Evolutionary conservation across 2,113 vertebrate species (phyloP).

Genomic region (Eupsittula cactorum): DNA sequence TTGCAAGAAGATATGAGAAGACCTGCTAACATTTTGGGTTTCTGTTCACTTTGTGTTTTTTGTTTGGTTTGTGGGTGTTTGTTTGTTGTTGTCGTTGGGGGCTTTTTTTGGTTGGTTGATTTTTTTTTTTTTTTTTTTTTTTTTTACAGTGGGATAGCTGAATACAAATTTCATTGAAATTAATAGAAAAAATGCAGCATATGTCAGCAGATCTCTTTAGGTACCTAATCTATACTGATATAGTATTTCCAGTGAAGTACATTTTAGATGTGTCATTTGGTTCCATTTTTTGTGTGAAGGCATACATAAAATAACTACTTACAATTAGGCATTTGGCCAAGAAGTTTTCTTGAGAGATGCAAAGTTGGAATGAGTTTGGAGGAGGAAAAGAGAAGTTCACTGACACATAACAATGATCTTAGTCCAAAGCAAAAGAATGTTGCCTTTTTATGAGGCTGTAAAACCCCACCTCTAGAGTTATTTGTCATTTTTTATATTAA

Average conservation of each 20-base stretch:
- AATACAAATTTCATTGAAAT: background rate
- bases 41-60: background rate
- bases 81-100: background rate
- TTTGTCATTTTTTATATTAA: background rate
- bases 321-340: constrained; percentile 26
- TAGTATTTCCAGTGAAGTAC: background rate
- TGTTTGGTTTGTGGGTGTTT: background rate
- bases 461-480: background rate
- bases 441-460: background rate
- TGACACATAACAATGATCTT: background rate
- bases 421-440: constrained; percentile 21
- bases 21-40: background rate
- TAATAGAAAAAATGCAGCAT: background rate
- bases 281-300: background rate
- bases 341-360: constrained; percentile 37
- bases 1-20: background rate
- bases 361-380: constrained; percentile 43
- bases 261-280: background rate
- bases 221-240: background rate
- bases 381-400: constrained; percentile 19
- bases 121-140: background rate
- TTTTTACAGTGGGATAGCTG: background rate
- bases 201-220: background rate
- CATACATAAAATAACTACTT: constrained; percentile 41
- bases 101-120: background rate